Conservation (phyloP, 2,797 vertebrate species). For the Capromys pilorides region DNA sequence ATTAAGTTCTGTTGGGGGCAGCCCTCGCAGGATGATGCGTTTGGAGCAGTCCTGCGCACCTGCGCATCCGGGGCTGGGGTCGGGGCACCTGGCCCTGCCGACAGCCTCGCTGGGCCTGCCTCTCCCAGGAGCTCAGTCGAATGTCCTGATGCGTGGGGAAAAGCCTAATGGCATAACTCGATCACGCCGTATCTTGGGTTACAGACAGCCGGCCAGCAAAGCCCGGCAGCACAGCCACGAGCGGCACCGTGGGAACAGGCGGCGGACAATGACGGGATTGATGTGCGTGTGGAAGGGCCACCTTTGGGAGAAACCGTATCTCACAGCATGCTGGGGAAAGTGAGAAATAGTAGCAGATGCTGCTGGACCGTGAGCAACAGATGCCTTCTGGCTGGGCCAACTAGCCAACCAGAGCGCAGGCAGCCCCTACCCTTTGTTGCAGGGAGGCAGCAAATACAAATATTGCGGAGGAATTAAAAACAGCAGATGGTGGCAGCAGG, state of each 20-base stretch:
- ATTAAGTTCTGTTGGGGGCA: not conserved
- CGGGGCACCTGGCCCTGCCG: not conserved
- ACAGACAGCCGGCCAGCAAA: slow-evolving; percentile 83
- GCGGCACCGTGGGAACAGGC: slow-evolving; percentile 94
- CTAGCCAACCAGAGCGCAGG: slow-evolving; percentile 85
- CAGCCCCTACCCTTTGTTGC: slow-evolving; percentile 82
- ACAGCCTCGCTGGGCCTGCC: slow-evolving; percentile 60
- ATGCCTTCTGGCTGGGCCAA: slow-evolving; percentile 91
- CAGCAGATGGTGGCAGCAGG: slow-evolving; percentile 89
- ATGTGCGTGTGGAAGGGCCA: slow-evolving; percentile 94
- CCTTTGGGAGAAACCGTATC: slow-evolving; percentile 93
- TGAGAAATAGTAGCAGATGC: slow-evolving; percentile 97
- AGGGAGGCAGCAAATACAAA: slow-evolving; percentile 85
- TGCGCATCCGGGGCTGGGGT: not conserved
- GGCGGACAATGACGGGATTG: slow-evolving; percentile 94
- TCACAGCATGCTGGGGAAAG: slow-evolving; percentile 94
- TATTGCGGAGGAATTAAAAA: slow-evolving; percentile 89
- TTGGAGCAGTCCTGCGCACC: not conserved
- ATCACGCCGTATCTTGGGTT: slow-evolving; percentile 83
- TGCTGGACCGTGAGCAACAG: slow-evolving; percentile 90
- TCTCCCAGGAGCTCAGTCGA: slow-evolving; percentile 72
- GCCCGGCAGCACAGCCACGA: slow-evolving; percentile 84
- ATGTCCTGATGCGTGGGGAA: slow-evolving; percentile 71
- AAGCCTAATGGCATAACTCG: slow-evolving; percentile 81
- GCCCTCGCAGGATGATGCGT: rapidly evolving